phyloP scores from a whole-genome alignment of 2,797 vertebrate species.

The Hoplostethus mediterraneus region DNA sequence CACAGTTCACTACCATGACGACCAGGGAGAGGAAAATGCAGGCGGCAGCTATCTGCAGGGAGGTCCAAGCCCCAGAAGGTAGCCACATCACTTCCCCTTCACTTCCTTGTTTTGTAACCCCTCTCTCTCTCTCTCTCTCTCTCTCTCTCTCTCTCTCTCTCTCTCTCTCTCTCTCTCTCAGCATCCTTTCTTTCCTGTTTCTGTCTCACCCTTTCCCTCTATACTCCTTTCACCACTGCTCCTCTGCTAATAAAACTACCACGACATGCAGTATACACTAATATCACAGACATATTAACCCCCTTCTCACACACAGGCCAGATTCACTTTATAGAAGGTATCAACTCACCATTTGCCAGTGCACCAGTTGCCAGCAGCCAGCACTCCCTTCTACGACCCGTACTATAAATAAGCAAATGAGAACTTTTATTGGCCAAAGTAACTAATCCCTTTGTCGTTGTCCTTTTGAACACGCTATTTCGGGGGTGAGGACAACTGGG shows the following conservation, averaged over 20 bases:
- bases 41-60: constrained; percentile 93
- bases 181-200: background rate
- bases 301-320: constrained; percentile 3
- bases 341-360: constrained; percentile 29
- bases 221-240: background rate
- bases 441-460: constrained; percentile 92
- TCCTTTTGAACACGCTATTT: constrained; percentile 92
- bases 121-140: constrained; percentile 15
- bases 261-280: background rate
- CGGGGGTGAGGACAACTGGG: constrained; percentile 88
- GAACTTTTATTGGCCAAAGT: constrained; percentile 85
- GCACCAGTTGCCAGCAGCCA: constrained; percentile 63
- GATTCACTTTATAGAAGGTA: constrained; percentile 16
- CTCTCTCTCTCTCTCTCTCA: constrained; percentile 12
- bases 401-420: constrained; percentile 87
- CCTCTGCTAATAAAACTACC: constrained; percentile 11
- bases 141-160: constrained; percentile 15
- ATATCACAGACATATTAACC: background rate
- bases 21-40: constrained; percentile 91
- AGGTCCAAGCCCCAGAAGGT: constrained; percentile 91
- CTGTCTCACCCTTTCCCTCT: too few species aligned
- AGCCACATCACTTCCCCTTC: constrained; percentile 56
- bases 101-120: constrained; percentile 35
- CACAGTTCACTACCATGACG: constrained; percentile 90
- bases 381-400: constrained; percentile 65